phyloP scores from a whole-genome alignment of 2,797 vertebrate species.

The Ctenosaura bakeri region DNA sequence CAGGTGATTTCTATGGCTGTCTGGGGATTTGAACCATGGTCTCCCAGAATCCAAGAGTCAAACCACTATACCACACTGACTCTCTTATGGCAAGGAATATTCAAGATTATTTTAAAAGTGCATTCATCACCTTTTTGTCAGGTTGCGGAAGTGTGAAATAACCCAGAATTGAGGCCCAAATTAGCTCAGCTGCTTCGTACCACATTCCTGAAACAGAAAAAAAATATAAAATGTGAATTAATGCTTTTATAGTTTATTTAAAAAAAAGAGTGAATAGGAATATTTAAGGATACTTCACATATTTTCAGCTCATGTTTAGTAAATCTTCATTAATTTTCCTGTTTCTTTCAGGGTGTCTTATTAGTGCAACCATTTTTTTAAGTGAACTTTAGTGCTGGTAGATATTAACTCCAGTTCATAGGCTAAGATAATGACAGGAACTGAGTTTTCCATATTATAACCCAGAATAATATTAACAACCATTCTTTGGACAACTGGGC shows the following conservation, averaged over 20 bases:
- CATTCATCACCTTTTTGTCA: conserved; percentile 91
- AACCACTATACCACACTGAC: too few relatives aligned
- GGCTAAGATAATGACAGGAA: background rate
- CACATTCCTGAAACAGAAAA: conserved; percentile 87
- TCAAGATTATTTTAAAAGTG: background rate
- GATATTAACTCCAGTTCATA: background rate
- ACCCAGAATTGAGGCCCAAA: conserved; percentile 91
- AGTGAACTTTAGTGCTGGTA: background rate
- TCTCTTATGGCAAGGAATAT: background rate
- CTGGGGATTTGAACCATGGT: too few relatives aligned
- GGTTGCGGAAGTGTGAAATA: conserved; percentile 90
- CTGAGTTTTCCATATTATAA: background rate
- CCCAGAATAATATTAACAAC: too few relatives aligned
- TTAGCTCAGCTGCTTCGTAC: conserved; percentile 91
- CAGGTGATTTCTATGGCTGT: too few relatives aligned
- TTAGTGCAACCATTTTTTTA: background rate
- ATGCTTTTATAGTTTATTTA: too few relatives aligned
- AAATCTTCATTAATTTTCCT: background rate
- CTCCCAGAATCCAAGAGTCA: too few relatives aligned
- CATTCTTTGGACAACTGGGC: too few relatives aligned
- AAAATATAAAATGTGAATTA: background rate
- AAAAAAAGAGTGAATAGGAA: background rate
- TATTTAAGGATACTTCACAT: background rate
- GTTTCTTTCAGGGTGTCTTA: background rate
- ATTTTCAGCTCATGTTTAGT: background rate